phyloP scores from a whole-genome alignment of 2,797 vertebrate genomes.

The Gallinago nigripennis region DNA sequence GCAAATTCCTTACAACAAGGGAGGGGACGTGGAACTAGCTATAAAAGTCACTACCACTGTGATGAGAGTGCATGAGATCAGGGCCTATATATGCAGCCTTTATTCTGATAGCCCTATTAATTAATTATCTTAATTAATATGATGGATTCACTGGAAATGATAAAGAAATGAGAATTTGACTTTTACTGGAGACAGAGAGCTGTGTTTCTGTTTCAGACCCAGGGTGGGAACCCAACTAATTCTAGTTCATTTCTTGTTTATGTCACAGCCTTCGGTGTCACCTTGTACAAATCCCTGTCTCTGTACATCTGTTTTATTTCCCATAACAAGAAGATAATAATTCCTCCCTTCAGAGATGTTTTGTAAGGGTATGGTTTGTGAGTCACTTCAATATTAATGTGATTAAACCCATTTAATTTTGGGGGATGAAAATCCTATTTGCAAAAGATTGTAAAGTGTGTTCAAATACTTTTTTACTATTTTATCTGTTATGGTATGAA shows the following conservation, averaged over 20 bases:
- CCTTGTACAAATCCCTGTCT: not conserved
- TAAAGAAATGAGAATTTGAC: not conserved
- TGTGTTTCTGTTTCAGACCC: not conserved
- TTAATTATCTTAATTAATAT: not conserved
- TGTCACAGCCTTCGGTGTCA: not conserved
- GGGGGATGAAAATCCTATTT: not conserved
- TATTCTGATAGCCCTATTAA: not conserved
- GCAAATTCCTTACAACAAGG: not conserved
- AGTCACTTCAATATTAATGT: not conserved
- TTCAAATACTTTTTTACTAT: not conserved
- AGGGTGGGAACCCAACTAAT: not conserved
- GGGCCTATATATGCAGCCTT: not conserved
- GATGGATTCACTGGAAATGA: not conserved
- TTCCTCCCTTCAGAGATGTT: not conserved
- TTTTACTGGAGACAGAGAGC: not conserved
- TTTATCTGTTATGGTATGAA: not conserved
- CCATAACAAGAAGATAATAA: not conserved
- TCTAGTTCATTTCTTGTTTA: not conserved
- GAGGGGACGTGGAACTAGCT: not conserved
- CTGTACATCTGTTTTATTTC: not conserved
- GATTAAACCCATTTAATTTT: not conserved
- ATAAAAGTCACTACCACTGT: not conserved
- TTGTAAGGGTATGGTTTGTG: not conserved
- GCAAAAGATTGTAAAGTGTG: not conserved
- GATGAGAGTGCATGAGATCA: not conserved